Base-by-base conservation (phyloP, 2,888 invertebrate genomes). In the Mesorhabditis spiculigera region DNA sequence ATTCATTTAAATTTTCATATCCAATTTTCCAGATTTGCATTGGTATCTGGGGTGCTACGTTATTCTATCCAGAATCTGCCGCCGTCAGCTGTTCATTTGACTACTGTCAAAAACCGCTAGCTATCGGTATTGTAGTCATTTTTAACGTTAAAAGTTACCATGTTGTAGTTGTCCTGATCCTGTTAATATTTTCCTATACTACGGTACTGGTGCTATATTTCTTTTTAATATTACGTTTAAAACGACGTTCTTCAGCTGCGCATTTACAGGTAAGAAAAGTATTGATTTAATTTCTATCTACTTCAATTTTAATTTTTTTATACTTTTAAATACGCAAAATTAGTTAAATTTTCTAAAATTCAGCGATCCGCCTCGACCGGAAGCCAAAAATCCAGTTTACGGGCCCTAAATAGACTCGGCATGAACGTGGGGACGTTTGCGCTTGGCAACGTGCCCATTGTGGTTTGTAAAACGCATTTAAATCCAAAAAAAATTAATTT, bases 21-120 rank as follows among this genome's bases (percentile, higher is more conserved):
- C 28, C 28, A 28, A 28, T 28, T 28, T 28, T 28, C 28, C 72
- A 82, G 82, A 71, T 81, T 6, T 77, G 76, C 45, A 71, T 83
- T 42, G 83, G 82, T 8, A 72, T 83, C 5, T 79, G 78, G 72
- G 81, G 79, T 13, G 82, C 79, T 0, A 83, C 83, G 8, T 72
- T 83, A 4, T 83, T 83, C 75, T 80, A 80, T 64, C 80, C 81
- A 3, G 81, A 83, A 5, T 77, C 80, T 4, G 77, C 83, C 28
- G 81, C 82, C 5, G 75, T 83, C 28, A 70, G 66, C n/a, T 83
- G 83, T 65, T 74, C 74, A 5, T 82, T 75, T 50, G 70, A 73
- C 43, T 66, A 64, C 5, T 83, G 83, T 65, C 82, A 82, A 68
- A 71, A 69, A 43, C 83, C 83, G 5, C 66, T 83, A 61, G 79